Base-by-base conservation (phyloP, 2,113 vertebrate genomes). In the Panthera uncia region DNA sequence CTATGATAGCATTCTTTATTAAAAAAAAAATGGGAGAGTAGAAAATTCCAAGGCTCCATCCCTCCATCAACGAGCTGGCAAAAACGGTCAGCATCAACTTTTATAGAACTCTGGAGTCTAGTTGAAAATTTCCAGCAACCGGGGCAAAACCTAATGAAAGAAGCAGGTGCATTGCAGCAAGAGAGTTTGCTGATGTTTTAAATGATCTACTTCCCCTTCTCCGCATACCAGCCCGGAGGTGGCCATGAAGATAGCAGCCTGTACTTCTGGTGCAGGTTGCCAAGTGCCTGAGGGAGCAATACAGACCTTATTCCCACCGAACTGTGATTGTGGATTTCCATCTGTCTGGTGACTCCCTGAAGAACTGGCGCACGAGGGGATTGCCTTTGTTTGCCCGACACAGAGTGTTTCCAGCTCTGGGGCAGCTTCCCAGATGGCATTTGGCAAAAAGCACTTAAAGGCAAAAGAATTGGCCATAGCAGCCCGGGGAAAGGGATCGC, bases 391-490 rank as follows among this genome's bases (percentile, higher is more conserved):
- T 73, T 55, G 23, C n/a, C 65, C 36, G 61, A 10, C 9, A 79
- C 63, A 79, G 89, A 95, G 23, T 31, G 90, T 95, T 95, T 21
- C 52, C 29, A 93, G 38, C 8, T 57, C 79, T 90, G 76, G 71
- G 52, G 23, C 0, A 0, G 74, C 61, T 93, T 94, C 66, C 79
- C 66, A 85, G 27, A 21, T 38, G 85, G 73, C 33, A 95, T 85
- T 76, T 89, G 68, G n/a, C n/a, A 65, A 86, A 93, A 83, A 78
- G 13, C 48, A 89, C 50, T 96, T 94, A 69, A 92, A 91, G 36
- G 61, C n/a, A 65, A 71, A 90, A 68, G 48, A 81, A 89, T 38
- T 94, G 89, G 23, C 45, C 68, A 14, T 33, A 90, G 48, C 29
- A 93, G 52, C n/a, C 45, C 83, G 52, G 52, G 52, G 19, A 36